These are phyloP conservation scores for Callosobruchus maculatus DNA, from an alignment of 2,888 invertebrate species.

Conservation along the genomic window DNA sequence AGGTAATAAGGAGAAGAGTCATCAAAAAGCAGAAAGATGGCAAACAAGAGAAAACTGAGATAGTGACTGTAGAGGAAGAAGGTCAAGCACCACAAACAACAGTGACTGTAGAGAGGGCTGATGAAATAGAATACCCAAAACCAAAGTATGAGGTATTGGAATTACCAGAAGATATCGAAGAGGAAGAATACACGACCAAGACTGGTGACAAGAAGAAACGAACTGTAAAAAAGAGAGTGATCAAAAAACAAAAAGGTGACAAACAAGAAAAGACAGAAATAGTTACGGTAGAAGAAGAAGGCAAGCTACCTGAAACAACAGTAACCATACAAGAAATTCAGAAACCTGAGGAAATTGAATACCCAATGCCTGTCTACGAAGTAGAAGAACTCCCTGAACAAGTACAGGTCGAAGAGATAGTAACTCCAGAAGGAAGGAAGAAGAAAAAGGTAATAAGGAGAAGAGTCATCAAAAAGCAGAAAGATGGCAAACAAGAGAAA, in stretches of 20 bases:
- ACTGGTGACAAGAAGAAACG: constrained; percentile 29
- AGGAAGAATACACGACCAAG: constrained; percentile 27
- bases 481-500: constrained; percentile 41
- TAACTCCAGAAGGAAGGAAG: constrained; percentile 33
- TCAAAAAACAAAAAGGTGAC: constrained; percentile 46
- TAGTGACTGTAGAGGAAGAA: constrained; percentile 38
- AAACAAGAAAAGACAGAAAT: constrained; percentile 34
- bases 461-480: constrained; percentile 40
- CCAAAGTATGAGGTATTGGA: constrained; percentile 11
- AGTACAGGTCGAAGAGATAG: constrained; percentile 25
- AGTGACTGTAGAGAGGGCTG: constrained; percentile 28
- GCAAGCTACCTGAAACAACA: constrained; percentile 35
- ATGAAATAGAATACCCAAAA: constrained; percentile 27
- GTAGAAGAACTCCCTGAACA: constrained; percentile 25
- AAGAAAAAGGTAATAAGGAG: constrained; percentile 38
- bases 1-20: constrained; percentile 40
- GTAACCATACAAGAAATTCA: constrained; percentile 34
- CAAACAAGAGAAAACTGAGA: constrained; percentile 39
- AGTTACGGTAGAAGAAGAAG: constrained; percentile 43
- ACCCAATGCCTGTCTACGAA: not conserved
- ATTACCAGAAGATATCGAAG: constrained; percentile 24
- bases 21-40: constrained; percentile 40
- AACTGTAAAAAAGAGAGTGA: constrained; percentile 43
- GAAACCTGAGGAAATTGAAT: not conserved
- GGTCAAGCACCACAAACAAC: constrained; percentile 44